A percentile compares a stretch with the other conserved stretches of the same genome.
Evolutionary conservation across 2,113 vertebrate genomes (phyloP).

Genomic region (Odontesthes bonariensis): DNA sequence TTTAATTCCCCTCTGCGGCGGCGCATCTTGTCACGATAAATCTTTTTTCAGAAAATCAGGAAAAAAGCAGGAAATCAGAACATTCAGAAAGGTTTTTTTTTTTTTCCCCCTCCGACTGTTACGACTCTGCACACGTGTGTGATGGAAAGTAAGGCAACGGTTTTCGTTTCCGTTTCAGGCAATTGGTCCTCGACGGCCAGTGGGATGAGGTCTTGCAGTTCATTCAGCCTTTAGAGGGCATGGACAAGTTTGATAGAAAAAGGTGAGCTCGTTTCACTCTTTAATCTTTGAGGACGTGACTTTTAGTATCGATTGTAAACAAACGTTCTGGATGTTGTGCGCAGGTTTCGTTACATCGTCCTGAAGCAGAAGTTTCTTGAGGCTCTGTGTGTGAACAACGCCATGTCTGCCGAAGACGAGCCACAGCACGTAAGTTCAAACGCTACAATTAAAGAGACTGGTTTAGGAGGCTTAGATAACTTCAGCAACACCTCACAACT

Average conservation of each 20-base stretch:
- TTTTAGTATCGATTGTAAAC: neutral
- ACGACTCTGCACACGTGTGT: neutral
- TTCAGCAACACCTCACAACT: too few relatives aligned
- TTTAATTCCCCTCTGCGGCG: too few relatives aligned
- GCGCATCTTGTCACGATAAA: neutral
- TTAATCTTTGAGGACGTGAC: neutral
- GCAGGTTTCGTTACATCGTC: constrained; percentile 96
- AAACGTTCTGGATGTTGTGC: neutral
- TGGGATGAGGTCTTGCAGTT: constrained; percentile 99
- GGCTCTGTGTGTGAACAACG: constrained; percentile 97
- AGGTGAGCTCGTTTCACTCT: constrained; percentile 77
- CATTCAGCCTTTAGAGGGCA: constrained; percentile 96
- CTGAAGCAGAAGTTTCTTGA: constrained; percentile 98
- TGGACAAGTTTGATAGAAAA: constrained; percentile 99
- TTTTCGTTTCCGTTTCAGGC: constrained; percentile 80
- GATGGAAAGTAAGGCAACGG: neutral
- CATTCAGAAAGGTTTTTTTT: neutral
- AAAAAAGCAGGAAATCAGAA: neutral
- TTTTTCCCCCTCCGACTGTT: neutral
- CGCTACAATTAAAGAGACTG: neutral
- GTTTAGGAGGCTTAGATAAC: too few relatives aligned
- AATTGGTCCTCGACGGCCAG: constrained; percentile 96
- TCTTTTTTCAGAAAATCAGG: too few relatives aligned
- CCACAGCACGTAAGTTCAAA: constrained; percentile 92
- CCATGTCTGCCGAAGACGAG: constrained; percentile 95